Evolutionary conservation across 2,888 invertebrate genomes (phyloP), one percentile per base, ranked within the genome.

Genomic region (Drosophila neonasuta): DNA sequence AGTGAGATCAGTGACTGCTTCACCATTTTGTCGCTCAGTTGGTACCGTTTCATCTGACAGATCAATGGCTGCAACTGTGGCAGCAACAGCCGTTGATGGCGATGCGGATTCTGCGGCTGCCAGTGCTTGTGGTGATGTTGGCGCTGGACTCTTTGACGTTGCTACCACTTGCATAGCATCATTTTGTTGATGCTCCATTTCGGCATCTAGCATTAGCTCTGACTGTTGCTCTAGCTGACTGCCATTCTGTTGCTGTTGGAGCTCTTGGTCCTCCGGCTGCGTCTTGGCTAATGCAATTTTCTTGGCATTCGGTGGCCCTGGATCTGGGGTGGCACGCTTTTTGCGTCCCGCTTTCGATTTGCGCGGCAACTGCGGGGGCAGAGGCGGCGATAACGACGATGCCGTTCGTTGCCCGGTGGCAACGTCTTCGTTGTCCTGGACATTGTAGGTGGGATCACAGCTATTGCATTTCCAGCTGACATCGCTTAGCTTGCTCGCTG

Each of bases 381-480:
- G n/a, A 4, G 36, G n/a, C 6, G 36, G n/a, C 36, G 32, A 9
- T 9, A 36, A 36, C 4, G 36, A 4, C 36, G 36, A 11, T 6
- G 36, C 2, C 2, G 36, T n/a, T n/a, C 36, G 36, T 11, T n/a
- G 36, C 6, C 6, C 24, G 2, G 54, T 50, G 11, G 34, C 5
- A 1, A 5, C 36, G 6, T 36, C n/a, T 6, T 10, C 32, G 10
- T 32, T 30, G 7, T 50, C 36, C 20, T 10, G 15, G 8, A 20
- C 32, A 55, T 64, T 72, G 13, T 56, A 54, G 5, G 5, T 55
- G 15, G 41, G 64, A 30, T 69, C 71, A 51, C 96, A 96, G 73
- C 95, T 94, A 58, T 92, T 92, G 83, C 96, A 96, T 64, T 94
- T 92, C 95, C 96, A 96, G 77, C 94, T 94, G 42, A 92, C 91